phyloP scores from a whole-genome alignment of 2,888 invertebrate species.

The Esperia sulphurella region DNA sequence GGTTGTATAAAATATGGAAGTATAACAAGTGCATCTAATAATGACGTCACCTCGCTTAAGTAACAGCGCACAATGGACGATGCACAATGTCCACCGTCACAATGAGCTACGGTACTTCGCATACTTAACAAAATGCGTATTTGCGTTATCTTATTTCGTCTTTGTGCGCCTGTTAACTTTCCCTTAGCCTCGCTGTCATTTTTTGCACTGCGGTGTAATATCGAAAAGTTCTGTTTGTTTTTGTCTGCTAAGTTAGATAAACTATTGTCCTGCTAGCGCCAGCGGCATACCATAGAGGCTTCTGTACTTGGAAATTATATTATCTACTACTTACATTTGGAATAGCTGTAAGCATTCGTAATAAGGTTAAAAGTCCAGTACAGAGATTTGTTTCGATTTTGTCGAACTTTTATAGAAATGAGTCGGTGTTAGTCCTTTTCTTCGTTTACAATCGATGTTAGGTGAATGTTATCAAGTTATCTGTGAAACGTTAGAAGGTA shows the following conservation, averaged over 20 bases:
- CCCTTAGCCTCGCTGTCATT: conserved; percentile 50
- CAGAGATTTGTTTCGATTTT: conserved; percentile 11
- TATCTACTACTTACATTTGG: conserved; percentile 26
- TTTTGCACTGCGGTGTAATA: conserved; percentile 45
- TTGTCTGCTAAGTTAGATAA: conserved; percentile 52
- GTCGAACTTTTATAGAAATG: conserved; percentile 22
- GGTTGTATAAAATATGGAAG: no score
- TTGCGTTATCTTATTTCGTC: conserved; percentile 47
- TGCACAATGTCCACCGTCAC: conserved; percentile 27
- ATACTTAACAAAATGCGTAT: conserved; percentile 51
- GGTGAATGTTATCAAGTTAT: conserved; percentile 49
- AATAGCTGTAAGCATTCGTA: not conserved
- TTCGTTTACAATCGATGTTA: conserved; percentile 37
- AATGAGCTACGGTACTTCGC: conserved; percentile 50
- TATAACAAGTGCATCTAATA: not conserved
- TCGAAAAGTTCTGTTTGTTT: conserved; percentile 53
- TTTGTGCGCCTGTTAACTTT: conserved; percentile 64
- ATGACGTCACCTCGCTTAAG: conserved; percentile 14
- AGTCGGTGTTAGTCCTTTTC: conserved; percentile 28
- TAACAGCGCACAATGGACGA: conserved; percentile 29
- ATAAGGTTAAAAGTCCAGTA: not conserved
- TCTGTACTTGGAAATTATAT: conserved; percentile 43
- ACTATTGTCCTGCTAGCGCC: conserved; percentile 56
- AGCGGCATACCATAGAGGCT: conserved; percentile 52
- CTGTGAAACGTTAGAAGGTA: conserved; percentile 52